Percentiles rank a stretch among this genome's conserved stretches.
phyloP scores from a whole-genome alignment of 1,140 invertebrate genomes.

The Drosophila lini region DNA sequence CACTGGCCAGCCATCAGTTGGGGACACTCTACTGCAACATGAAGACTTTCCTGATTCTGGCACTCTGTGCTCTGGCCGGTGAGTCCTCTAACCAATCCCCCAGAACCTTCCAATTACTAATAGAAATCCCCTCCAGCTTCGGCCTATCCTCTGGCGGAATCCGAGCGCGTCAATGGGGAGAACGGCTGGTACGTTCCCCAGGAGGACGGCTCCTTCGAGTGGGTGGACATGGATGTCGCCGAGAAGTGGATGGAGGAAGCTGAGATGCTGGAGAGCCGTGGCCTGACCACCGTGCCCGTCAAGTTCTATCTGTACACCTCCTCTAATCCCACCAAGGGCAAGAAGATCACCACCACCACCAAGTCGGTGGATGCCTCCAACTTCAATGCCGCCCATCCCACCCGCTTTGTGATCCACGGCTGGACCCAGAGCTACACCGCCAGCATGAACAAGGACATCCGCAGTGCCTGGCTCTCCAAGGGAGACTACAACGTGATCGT shows the following conservation, averaged over 20 bases:
- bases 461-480: slow-evolving; percentile 85
- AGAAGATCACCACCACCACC: slow-evolving; percentile 54
- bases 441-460: slow-evolving; percentile 68
- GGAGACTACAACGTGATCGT: slow-evolving; percentile 86
- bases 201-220: slow-evolving; percentile 63
- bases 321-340: slow-evolving; percentile 54
- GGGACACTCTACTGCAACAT: slow-evolving; percentile 6
- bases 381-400: slow-evolving; percentile 69
- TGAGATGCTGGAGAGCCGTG: slow-evolving; percentile 50
- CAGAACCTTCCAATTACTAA: too few relatives aligned
- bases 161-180: slow-evolving; percentile 71
- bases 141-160: slow-evolving; percentile 54
- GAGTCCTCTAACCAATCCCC: background rate
- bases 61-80: slow-evolving; percentile 55
- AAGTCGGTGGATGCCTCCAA: slow-evolving; percentile 61
- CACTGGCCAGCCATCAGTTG: slow-evolving; percentile 22
- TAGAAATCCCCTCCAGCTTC: slow-evolving; percentile 30
- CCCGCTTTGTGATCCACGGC: slow-evolving; percentile 77
- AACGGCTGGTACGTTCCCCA: slow-evolving; percentile 81
- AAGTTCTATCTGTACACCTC: slow-evolving; percentile 70
- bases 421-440: slow-evolving; percentile 67
- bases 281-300: slow-evolving; percentile 53
- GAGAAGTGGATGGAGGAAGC: slow-evolving; percentile 50
- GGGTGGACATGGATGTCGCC: slow-evolving; percentile 71
- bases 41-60: slow-evolving; percentile 33